Conservation (phyloP, 2,113 vertebrate genomes). For the Calypte anna region DNA sequence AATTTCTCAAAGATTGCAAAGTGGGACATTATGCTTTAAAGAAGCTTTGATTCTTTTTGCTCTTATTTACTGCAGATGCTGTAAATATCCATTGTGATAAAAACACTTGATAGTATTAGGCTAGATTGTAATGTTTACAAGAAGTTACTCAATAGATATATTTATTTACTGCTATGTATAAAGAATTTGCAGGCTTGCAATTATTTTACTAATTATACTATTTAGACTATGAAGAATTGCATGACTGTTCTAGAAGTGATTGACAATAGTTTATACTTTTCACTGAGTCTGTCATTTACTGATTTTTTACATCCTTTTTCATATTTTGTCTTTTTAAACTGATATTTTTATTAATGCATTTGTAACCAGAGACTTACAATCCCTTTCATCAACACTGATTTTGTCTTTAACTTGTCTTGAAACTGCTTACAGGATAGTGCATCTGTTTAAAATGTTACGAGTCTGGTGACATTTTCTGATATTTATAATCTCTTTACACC, state of each 20-base stretch:
- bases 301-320: not conserved
- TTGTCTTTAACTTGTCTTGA: not conserved
- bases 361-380: not conserved
- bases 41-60: not conserved
- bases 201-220: not conserved
- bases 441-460: not conserved
- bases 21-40: not conserved
- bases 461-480: not conserved
- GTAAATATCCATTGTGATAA: not conserved
- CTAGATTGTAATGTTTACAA: not conserved
- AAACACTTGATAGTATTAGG: not conserved
- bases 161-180: conserved; percentile 3
- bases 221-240: not conserved
- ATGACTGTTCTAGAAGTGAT: not conserved
- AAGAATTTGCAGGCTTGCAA: not conserved
- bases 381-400: not conserved
- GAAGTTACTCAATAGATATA: not conserved
- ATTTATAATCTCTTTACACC: not conserved
- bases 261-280: not conserved
- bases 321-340: not conserved
- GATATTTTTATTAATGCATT: not conserved
- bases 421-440: not conserved
- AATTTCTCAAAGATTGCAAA: not conserved
- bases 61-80: not conserved
- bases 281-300: not conserved